Base-by-base conservation (phyloP, 2,113 vertebrate genomes). In the Lampris megalopsis region DNA sequence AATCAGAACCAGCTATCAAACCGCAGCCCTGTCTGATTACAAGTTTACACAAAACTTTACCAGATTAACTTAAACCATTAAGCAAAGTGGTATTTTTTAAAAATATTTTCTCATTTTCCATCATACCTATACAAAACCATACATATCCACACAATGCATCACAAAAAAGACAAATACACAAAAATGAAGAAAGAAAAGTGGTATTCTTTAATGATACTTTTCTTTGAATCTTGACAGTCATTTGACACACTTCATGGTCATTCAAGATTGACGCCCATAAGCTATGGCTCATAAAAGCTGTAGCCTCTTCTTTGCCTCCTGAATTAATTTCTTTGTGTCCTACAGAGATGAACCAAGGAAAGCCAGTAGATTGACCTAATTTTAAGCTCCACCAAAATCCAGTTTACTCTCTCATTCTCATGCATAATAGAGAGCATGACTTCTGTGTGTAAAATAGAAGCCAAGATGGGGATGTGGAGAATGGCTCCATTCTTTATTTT, bases 331-430 rank as follows among this genome's bases (percentile, higher is more conserved):
- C 52, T 72, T 48, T 13, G 4, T 68, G 83, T 75, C 79, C 79
- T 69, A 41, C 6, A 80, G 81, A 80, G 73, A 77, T 53, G 72
- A 24, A 60, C 57, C 53, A 50, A 45, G 67, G 63, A 43, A 4
- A 73, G 76, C 58, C 61, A 57, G 49, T 65, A 10, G 35, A 8
- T 48, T 75, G 75, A 56, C 83, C 81, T 86, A 57, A 60, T 81
- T 86, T 87, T n/a, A 65, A 8, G 5, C 49, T 41, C 61, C 70
- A 53, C 60, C 56, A 40, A n/a, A 74, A 72, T 79, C 75, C 63
- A 76, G 78, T 75, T 75, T 62, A 38, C 79, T 80, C 75, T 84
- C 78, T 70, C 67, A 63, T 70, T 58, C 78, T 77, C 81, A 84
- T 82, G 73, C 63, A 77, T 88, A 75, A 84, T 88, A 67, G 76